These are phyloP conservation scores for Drosophila saltans DNA, from an alignment of 1,140 invertebrate genomes.

Conservation along the genomic window DNA sequence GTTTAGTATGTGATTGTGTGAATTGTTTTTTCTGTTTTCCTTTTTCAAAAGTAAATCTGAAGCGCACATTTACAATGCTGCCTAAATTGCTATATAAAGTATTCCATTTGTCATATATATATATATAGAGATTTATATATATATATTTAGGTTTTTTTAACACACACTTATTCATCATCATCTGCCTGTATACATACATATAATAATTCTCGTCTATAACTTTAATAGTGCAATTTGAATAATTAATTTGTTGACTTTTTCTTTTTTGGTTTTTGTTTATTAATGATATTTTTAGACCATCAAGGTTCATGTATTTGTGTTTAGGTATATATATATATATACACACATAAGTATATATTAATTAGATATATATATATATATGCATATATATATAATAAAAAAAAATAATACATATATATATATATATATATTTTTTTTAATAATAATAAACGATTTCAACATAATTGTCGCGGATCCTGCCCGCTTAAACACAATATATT, in stretches of 20 bases:
- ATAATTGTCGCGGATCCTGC: constrained; percentile 66
- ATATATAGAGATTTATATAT: constrained; percentile 24
- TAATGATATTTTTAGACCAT: constrained; percentile 82
- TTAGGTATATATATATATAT: constrained; percentile 35
- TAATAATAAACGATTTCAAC: constrained; percentile 11
- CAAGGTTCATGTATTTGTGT: constrained; percentile 62
- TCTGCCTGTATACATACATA: constrained; percentile 18
- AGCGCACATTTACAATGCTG: constrained; percentile 79
- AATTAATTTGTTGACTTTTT: constrained; percentile 27
- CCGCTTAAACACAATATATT: constrained; percentile 70
- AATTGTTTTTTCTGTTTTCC: background rate
- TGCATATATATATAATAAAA: constrained; percentile 42
- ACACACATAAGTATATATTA: background rate
- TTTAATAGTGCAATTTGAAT: constrained; percentile 62
- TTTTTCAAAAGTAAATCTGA: constrained; percentile 72
- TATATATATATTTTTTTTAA: constrained; percentile 37
- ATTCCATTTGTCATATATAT: constrained; percentile 39
- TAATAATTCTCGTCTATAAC: constrained; percentile 33
- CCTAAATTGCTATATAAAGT: constrained; percentile 79
- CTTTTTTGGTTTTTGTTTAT: constrained; percentile 25
- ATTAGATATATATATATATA: constrained; percentile 22
- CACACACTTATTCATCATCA: background rate
- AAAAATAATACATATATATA: constrained; percentile 37
- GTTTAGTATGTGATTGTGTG: constrained; percentile 9
- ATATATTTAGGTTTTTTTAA: constrained; percentile 19